A percentile compares a stretch with the other conserved stretches of the same genome.
phyloP scores from a whole-genome alignment of 2,797 vertebrate genomes.

The Tympanoctomys barrerae region DNA sequence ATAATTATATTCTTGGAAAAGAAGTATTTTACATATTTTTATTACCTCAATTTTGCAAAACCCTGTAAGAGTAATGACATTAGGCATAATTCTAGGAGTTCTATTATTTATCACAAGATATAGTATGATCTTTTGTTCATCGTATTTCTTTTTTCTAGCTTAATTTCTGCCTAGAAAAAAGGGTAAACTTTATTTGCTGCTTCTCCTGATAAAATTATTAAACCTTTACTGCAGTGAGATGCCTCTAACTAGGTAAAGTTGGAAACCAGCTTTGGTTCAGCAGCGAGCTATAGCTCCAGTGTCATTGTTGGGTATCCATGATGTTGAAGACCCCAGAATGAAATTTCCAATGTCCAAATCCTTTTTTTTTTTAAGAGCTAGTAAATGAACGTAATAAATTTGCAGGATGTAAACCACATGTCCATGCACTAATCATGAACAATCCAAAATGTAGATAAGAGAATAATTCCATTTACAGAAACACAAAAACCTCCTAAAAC shows the following conservation, averaged over 20 bases:
- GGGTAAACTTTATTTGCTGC: not conserved
- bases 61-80: conserved; percentile 40
- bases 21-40: conserved; percentile 38
- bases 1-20: conserved; percentile 59
- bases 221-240: not conserved
- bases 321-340: not conserved
- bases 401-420: too few species aligned
- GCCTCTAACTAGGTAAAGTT: too few species aligned
- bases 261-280: not conserved
- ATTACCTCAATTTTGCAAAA: conserved; percentile 55
- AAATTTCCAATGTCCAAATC: not conserved
- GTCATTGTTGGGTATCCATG: not conserved
- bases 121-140: not conserved
- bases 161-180: not conserved
- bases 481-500: too few species aligned
- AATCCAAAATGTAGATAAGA: too few species aligned
- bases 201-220: not conserved
- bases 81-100: conserved; percentile 46
- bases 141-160: not conserved
- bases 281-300: not conserved
- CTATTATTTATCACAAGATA: conserved; percentile 56
- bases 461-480: too few species aligned
- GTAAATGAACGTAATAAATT: too few species aligned
- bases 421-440: too few species aligned
- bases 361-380: too few species aligned